phyloP scores from a whole-genome alignment of 2,797 vertebrate genomes.

The Acanthurus leucopareius region DNA sequence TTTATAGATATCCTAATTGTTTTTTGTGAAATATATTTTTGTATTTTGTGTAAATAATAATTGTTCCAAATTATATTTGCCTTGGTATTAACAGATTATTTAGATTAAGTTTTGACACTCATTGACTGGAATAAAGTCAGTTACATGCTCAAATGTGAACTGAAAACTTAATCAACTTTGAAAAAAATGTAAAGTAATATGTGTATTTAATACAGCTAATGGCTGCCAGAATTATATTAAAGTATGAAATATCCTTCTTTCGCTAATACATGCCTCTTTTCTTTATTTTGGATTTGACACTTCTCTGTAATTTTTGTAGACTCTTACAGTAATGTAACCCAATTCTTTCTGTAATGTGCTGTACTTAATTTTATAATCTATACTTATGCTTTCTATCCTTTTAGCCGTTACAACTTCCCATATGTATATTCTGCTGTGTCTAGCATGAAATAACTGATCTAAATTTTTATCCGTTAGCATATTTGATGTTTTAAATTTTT shows the following conservation, averaged over 20 bases:
- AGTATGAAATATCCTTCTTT: conserved; percentile 66
- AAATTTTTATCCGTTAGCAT: neutral
- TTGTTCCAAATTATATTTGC: conserved; percentile 74
- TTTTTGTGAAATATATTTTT: conserved; percentile 97
- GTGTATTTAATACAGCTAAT: conserved; percentile 79
- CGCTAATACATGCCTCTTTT: conserved; percentile 28
- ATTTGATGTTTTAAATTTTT: neutral
- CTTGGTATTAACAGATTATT: conserved; percentile 65
- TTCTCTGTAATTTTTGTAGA: neutral
- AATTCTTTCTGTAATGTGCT: neutral
- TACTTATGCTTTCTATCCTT: neutral
- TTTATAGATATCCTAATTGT: conserved; percentile 92
- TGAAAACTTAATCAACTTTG: conserved; percentile 63
- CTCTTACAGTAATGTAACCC: neutral
- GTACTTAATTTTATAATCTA: neutral
- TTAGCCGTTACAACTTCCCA: neutral
- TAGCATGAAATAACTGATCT: neutral
- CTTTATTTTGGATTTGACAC: conserved; percentile 35
- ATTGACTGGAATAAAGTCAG: conserved; percentile 54
- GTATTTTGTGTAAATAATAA: conserved; percentile 89
- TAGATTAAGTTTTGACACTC: conserved; percentile 53
- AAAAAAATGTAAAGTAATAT: conserved; percentile 71
- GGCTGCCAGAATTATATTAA: conserved; percentile 74
- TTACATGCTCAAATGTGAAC: conserved; percentile 70
- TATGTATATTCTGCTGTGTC: neutral